These are phyloP conservation scores for Strongylocentrotus purpuratus DNA, from an alignment of 35 echinoderm and acorn worm genomes.

Conservation along the genomic window DNA sequence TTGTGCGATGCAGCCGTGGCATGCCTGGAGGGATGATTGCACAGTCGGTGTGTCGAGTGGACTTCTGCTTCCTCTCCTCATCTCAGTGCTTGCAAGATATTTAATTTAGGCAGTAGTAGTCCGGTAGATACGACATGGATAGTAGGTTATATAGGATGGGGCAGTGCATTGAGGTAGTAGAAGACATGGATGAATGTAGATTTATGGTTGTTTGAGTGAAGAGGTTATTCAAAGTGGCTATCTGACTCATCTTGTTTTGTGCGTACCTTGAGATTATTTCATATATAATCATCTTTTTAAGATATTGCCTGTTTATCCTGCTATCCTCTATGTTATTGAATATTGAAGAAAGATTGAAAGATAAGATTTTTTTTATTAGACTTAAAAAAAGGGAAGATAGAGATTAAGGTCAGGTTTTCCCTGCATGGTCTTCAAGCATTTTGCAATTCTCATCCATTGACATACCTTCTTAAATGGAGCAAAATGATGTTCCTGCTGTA, in stretches of 20 bases:
- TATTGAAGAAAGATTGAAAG: neutral
- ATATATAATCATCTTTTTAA: neutral
- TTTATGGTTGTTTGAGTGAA: neutral
- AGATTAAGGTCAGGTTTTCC: neutral
- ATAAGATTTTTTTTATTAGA: neutral
- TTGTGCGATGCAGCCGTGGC: neutral
- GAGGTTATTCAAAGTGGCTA: neutral
- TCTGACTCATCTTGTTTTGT: neutral
- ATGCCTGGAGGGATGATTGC: neutral
- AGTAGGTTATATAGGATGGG: neutral
- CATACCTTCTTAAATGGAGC: neutral
- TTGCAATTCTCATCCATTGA: neutral
- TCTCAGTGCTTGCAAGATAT: neutral
- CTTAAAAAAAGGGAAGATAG: neutral
- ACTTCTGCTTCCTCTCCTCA: neutral
- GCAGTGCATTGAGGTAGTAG: neutral
- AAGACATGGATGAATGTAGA: neutral
- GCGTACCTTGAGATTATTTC: neutral
- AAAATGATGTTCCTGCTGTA: neutral
- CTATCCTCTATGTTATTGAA: too few relatives aligned
- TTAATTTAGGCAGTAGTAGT: constrained; percentile 1
- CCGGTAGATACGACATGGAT: neutral
- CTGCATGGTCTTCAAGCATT: neutral
- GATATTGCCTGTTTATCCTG: neutral
- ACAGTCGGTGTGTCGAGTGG: constrained; percentile 14